These are phyloP conservation scores for Sinella curviseta DNA, from an alignment of 1,140 invertebrate species.

Conservation along the genomic window DNA sequence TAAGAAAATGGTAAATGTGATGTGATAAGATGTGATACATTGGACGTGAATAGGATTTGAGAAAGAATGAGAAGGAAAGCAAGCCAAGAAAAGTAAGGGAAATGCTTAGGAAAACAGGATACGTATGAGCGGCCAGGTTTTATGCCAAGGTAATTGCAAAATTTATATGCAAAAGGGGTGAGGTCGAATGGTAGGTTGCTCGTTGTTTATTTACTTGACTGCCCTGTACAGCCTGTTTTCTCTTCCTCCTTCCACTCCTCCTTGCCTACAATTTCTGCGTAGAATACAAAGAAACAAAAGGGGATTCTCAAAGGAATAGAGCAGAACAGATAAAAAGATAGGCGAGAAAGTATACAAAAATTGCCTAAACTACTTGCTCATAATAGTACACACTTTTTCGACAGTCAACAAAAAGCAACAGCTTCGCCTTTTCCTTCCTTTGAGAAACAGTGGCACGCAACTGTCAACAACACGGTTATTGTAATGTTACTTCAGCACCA, in stretches of 20 bases:
- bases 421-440: not conserved
- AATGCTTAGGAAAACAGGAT: not conserved
- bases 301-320: not conserved
- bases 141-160: conserved; percentile 5
- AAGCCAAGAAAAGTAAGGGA: not conserved
- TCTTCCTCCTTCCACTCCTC: not conserved
- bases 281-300: conserved; percentile 1
- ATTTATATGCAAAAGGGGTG: conserved; percentile 24
- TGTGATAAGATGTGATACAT: not conserved
- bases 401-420: not conserved
- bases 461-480: not conserved
- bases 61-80: not conserved
- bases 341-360: not conserved
- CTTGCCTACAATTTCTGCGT: not conserved
- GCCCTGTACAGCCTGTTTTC: not conserved
- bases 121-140: not conserved
- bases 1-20: too few species aligned
- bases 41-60: not conserved
- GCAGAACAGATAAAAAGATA: not conserved
- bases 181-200: not conserved
- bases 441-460: conserved; percentile 18
- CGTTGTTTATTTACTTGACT: conserved; percentile 16
- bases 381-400: not conserved
- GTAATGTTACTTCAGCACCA: not conserved
- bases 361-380: not conserved